Base-by-base conservation (phyloP, 2,113 vertebrate genomes). In the Ranitomeya variabilis region DNA sequence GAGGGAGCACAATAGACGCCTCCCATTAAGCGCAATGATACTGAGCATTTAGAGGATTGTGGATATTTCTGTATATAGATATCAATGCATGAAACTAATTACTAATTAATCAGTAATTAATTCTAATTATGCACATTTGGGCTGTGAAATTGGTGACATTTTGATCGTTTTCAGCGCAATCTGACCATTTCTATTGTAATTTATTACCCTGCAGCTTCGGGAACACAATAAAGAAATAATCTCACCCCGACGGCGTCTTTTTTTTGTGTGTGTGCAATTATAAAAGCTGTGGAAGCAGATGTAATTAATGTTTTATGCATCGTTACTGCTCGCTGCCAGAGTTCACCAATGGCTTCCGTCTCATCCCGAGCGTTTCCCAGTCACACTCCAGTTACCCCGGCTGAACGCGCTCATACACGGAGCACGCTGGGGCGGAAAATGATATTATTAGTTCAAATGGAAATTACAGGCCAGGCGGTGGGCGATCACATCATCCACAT, bases 251-350 rank as follows among this genome's bases (percentile, higher is more conserved):
- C 57, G 81, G 45, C 60, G 23, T 74, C 19, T 52, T 83, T n/a
- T 64, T 15, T 45, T 45, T 45, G 8, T 84, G 62, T 76, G 69
- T 59, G 45, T 74, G 52, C 73, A 88, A 88, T 88, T 83, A 88
- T 54, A 64, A 64, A 83, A 83, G 62, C 69, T 26, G 51, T 64
- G 87, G 80, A 66, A 52, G 87, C 80, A 83, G 69, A 77, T 51
- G 69, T 83, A 83, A 83, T 83, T 59, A 88, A 64, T 83, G 79
- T 82, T 73, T 87, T 73, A 78, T 87, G 78, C 86, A 67, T 45
- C n/a, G 85, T 19, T 57, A 73, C 51, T 73, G 74, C 21, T n/a
- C 55, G 10, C 60, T 76, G 73, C 73, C 73, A 16, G 37, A 76
- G 18, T 52, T n/a, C 57, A n/a, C 52, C 60, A 62, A 59, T 64